Evolutionary conservation across 2,888 invertebrate species (phyloP), one percentile per base, ranked within the genome.

Genomic region (Aphodius granarius): DNA sequence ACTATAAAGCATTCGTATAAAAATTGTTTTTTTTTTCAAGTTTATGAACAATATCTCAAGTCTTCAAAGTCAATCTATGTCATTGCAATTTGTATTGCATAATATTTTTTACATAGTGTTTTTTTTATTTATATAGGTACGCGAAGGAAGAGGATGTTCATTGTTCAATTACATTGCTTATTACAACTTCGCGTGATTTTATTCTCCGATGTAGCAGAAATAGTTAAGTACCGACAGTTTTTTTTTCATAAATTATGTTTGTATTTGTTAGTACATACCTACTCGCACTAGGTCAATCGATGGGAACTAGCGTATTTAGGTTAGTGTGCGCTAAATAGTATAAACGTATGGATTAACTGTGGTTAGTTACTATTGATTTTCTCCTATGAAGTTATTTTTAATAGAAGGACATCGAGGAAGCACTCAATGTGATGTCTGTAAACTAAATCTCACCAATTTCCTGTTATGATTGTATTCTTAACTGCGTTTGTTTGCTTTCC

Each of bases 281-380:
- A 13, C 43, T 13, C 13, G 43, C 43, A 43, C 43, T 43, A 43
- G 43, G 43, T 43, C 43, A 43, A 43, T 43, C 43, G 43, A 43
- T 43, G 43, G 43, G 43, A 43, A 43, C 2, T 43, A 43, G 43
- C 43, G 63, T 73, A 64, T 73, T 63, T 65, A 23, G 20, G 20
- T 22, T 13, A 73, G n/a, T n/a, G n/a, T n/a, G n/a, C 15, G 22
- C 20, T 62, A 73, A 66, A 73, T 17, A 43, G 63, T 66, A 62
- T 43, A 43, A 43, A 43, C 43, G 43, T 64, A 62, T 66, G 66
- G n/a, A 73, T 66, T 66, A 73, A 66, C 66, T 66, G 66, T 66
- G 66, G 66, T 73, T 73, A 73, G 73, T 66, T 66, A 66, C 66
- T 66, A 73, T 73, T 43, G 66, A 73, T 73, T 73, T 66, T 66